phyloP scores from a whole-genome alignment of 2,113 vertebrate genomes.

The Otus sunia region DNA sequence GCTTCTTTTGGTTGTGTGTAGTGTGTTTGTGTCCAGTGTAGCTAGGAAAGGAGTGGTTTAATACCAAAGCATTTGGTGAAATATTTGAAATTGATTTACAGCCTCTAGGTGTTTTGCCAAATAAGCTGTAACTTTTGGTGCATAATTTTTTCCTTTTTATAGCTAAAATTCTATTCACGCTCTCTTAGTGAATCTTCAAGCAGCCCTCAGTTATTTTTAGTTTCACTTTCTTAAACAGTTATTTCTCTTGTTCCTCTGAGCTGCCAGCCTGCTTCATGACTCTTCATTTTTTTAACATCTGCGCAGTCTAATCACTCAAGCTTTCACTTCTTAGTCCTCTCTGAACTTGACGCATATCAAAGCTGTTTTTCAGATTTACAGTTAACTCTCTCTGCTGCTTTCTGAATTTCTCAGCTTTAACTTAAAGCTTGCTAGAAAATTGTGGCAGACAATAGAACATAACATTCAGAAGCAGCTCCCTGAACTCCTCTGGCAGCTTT shows the following conservation, averaged over 20 bases:
- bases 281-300: conserved; percentile 72
- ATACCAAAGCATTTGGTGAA: conserved; percentile 33
- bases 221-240: conserved; percentile 68
- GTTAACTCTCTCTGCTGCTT: conserved; percentile 49
- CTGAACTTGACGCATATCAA: conserved; percentile 58
- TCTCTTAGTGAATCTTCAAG: conserved; percentile 29
- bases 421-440: conserved; percentile 28
- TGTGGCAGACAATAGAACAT: conserved; percentile 29
- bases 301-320: conserved; percentile 62
- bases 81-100: neutral
- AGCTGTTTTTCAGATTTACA: conserved; percentile 52
- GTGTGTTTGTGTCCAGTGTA: neutral
- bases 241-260: conserved; percentile 63
- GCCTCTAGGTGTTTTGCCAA: conserved; percentile 46
- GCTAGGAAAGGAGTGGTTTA: neutral
- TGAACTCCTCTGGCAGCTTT: conserved; percentile 11
- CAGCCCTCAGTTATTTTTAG: conserved; percentile 62
- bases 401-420: conserved; percentile 49
- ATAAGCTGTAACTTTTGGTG: conserved; percentile 42
- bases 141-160: conserved; percentile 51
- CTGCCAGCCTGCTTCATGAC: conserved; percentile 61
- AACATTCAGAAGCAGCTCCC: neutral
- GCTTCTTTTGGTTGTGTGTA: neutral
- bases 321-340: conserved; percentile 56
- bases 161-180: conserved; percentile 60